phyloP scores from a whole-genome alignment of 2,797 vertebrate genomes.

The Hybognathus amarus region DNA sequence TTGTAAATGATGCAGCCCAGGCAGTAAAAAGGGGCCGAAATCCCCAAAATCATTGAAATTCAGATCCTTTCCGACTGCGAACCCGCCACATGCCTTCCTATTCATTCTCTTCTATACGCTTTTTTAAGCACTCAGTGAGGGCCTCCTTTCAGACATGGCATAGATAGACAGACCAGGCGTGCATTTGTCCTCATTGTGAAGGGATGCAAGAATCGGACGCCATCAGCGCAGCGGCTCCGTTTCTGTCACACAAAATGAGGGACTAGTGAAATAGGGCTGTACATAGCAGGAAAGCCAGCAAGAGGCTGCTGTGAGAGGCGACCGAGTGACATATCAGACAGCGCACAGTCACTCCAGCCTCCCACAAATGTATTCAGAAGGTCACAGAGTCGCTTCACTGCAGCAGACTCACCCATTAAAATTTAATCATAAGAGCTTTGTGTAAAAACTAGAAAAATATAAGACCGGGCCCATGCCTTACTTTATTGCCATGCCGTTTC shows the following conservation, averaged over 20 bases:
- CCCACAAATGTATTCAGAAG: slow-evolving; percentile 75
- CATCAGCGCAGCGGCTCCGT: slow-evolving; percentile 62
- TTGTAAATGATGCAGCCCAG: slow-evolving; percentile 26
- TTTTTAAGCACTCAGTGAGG: slow-evolving; percentile 48
- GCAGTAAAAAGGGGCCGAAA: slow-evolving; percentile 7
- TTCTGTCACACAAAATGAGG: slow-evolving; percentile 64
- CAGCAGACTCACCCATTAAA: slow-evolving; percentile 72
- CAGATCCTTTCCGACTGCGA: slow-evolving; percentile 46
- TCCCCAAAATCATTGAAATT: slow-evolving; percentile 54
- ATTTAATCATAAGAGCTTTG: slow-evolving; percentile 76
- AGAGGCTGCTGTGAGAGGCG: slow-evolving; percentile 61
- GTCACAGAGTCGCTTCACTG: slow-evolving; percentile 71
- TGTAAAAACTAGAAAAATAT: slow-evolving; percentile 68
- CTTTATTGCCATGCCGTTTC: slow-evolving; percentile 6
- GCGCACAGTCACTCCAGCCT: slow-evolving; percentile 67
- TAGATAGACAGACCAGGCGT: slow-evolving; percentile 53
- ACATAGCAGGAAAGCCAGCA: slow-evolving; percentile 32
- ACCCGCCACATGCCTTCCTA: not conserved
- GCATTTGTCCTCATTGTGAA: slow-evolving; percentile 63
- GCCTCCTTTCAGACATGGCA: slow-evolving; percentile 31
- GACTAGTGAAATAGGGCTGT: slow-evolving; percentile 55
- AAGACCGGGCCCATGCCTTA: slow-evolving; percentile 53
- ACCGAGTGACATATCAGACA: slow-evolving; percentile 69
- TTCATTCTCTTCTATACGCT: slow-evolving; percentile 19
- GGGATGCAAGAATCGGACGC: slow-evolving; percentile 57